Conservation (phyloP, 1,140 invertebrate species). For the Leptopilina clavipes region DNA sequence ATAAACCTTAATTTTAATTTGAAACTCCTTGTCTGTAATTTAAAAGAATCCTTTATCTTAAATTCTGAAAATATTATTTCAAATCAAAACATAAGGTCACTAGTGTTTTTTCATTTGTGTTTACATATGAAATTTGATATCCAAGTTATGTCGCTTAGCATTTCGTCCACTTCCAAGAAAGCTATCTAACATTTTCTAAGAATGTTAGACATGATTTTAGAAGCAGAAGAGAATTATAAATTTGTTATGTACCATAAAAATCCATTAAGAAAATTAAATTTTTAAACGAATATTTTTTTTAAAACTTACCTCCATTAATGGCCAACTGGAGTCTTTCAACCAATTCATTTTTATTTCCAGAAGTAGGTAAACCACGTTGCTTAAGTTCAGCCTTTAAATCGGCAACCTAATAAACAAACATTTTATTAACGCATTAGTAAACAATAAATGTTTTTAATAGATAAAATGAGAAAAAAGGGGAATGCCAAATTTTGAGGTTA, state of each 20-base stretch:
- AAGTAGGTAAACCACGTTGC: conserved; percentile 81
- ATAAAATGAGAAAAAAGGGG: conserved; percentile 17
- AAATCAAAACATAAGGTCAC: too few relatives aligned
- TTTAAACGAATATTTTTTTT: not conserved
- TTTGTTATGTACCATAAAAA: not conserved
- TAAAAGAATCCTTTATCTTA: too few relatives aligned
- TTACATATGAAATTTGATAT: too few relatives aligned
- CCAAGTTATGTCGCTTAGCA: too few relatives aligned
- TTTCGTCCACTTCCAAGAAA: too few relatives aligned
- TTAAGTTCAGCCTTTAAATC: conserved; percentile 89
- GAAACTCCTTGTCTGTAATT: too few relatives aligned
- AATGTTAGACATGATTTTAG: too few relatives aligned
- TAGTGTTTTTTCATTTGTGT: too few relatives aligned
- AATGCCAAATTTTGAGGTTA: conserved; percentile 47
- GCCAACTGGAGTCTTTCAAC: conserved; percentile 83
- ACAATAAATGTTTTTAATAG: not conserved
- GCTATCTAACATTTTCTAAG: too few relatives aligned
- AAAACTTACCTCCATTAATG: conserved; percentile 73
- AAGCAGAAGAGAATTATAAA: too few relatives aligned
- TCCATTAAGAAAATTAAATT: conserved; percentile 29
- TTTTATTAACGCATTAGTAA: conserved; percentile 9
- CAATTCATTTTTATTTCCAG: conserved; percentile 88
- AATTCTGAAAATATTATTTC: too few relatives aligned
- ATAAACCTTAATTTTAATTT: too few relatives aligned
- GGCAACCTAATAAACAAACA: conserved; percentile 57